Evolutionary conservation across 2,113 vertebrate genomes (phyloP).

Genomic region (Onychostruthus taczanowskii): DNA sequence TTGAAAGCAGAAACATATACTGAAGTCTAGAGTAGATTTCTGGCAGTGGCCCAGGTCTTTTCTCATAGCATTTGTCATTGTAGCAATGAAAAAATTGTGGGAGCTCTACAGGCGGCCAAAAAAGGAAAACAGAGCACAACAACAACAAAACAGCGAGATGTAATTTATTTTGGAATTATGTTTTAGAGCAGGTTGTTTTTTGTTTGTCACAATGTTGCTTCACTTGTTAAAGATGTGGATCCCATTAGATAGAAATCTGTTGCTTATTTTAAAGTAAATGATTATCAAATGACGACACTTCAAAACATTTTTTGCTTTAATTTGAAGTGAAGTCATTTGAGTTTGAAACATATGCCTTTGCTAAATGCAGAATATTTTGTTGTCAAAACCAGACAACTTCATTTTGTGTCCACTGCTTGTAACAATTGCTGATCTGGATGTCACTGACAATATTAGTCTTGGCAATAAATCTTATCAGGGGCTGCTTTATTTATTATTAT

Average conservation of each 20-base stretch:
- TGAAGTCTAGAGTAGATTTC: conserved; percentile 57
- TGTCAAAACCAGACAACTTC: conserved; percentile 63
- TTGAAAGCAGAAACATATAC: conserved; percentile 62
- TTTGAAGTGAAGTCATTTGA: conserved; percentile 76
- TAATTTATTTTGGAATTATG: conserved; percentile 50
- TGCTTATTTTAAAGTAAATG: conserved; percentile 75
- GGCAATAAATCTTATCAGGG: background rate
- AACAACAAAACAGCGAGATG: background rate
- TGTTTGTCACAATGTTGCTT: conserved; percentile 55
- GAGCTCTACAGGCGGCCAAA: background rate
- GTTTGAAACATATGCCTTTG: conserved; percentile 77
- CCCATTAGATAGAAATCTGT: conserved; percentile 65
- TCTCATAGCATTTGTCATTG: conserved; percentile 60
- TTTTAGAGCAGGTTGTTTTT: conserved; percentile 59
- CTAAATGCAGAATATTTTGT: conserved; percentile 56
- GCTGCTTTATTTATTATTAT: background rate
- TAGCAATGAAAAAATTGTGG: conserved; percentile 56
- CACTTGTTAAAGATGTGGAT: conserved; percentile 62
- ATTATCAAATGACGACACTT: conserved; percentile 75
- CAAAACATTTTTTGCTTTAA: conserved; percentile 75
- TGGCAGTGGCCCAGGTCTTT: conserved; percentile 63
- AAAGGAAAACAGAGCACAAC: conserved; percentile 42
- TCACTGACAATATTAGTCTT: background rate
- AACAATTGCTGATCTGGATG: conserved; percentile 50
- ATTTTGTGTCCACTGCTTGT: conserved; percentile 44